Evolutionary conservation across 2,113 vertebrate genomes (phyloP), one percentile per base, ranked within the genome.

Genomic region (Corydoras sp.): DNA sequence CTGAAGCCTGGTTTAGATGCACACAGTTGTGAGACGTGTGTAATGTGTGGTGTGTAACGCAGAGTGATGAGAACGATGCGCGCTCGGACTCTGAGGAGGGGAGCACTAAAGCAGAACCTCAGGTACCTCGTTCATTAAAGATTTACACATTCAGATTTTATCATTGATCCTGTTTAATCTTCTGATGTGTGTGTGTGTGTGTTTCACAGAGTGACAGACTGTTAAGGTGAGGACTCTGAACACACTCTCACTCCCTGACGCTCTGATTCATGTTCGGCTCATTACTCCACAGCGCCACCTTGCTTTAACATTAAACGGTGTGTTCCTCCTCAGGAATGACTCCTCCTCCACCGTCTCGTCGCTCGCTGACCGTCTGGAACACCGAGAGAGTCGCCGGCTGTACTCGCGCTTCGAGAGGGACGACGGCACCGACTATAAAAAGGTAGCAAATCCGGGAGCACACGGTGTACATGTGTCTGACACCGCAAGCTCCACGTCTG

Each of bases 51-150:
- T 72, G 8, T 49, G 10, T 80, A 83, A 55, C 35, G 35, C 79
- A 99, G 97, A 96, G 96, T 74, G 95, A 97, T 83, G 95, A 98
- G 89, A 96, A 97, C 74, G 95, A 98, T 50, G 93, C 92, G 30
- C 94, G 88, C 0, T 96, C 94, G 0, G 97, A 98, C 85, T 91
- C 93, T 5, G 97, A 98, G 84, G 95, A 96, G 49, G 89, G 93
- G 81, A 92, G 91, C 85, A 93, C 87, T 86, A 96, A 92, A 82
- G 93, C 88, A 79, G 95, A 97, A 77, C 82, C 84, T 71, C 94
- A 96, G 92, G 96, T 98, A 30, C 69, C 31, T 14, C 18, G 6
- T 18, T 9, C 58, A 68, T 56, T 73, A 18, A 58, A 62, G 56
- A 62, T 24, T 43, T 62, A 5, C 35, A 43, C 35, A 43, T 8